Conservation (phyloP, 2,797 vertebrate species). For the Anguilla pacifica region DNA sequence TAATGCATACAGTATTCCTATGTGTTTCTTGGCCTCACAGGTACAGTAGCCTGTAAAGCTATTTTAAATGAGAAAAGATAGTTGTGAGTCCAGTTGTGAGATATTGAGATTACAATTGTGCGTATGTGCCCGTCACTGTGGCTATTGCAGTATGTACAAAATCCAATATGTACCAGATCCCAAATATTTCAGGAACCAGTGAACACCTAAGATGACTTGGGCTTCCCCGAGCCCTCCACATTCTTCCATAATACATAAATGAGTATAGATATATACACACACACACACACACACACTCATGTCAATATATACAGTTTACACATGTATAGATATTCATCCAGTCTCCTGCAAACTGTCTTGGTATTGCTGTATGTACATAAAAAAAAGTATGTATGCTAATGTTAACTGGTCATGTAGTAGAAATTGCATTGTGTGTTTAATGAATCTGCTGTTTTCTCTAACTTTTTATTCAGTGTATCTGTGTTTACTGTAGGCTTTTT, state of each 20-base stretch:
- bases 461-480: neutral
- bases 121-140: neutral
- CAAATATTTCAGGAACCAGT: neutral
- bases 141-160: neutral
- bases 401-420: neutral
- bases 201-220: neutral
- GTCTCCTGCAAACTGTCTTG: neutral
- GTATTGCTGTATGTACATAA: neutral
- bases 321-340: constrained; percentile 3
- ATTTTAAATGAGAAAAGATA: neutral
- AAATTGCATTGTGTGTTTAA: constrained; percentile 4
- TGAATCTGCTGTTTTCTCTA: neutral
- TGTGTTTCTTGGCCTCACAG: neutral
- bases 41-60: neutral
- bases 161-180: neutral
- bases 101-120: neutral
- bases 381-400: constrained; percentile 1
- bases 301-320: neutral
- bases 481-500: constrained; percentile 1
- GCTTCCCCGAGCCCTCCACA: neutral
- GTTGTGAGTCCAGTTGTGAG: neutral
- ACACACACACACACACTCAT: neutral
- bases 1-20: neutral
- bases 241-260: neutral
- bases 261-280: neutral